Evolutionary conservation across 2,113 vertebrate genomes (phyloP), one percentile per base, ranked within the genome.

Genomic region (Callorhinus ursinus): DNA sequence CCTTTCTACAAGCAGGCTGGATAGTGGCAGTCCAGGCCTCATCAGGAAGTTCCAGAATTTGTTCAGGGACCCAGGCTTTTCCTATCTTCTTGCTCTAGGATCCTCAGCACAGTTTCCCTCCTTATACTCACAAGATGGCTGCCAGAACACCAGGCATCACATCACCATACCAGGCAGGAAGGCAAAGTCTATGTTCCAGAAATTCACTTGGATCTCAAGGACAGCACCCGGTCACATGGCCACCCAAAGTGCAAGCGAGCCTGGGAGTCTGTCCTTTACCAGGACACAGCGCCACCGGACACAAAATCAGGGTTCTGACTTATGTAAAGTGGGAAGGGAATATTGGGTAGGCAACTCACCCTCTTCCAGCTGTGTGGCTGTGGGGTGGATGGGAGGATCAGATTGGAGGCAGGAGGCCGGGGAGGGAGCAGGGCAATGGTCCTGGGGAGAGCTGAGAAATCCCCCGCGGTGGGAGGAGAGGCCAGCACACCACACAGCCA

Each of bases 201-300:
- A 31, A 39, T 53, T 6, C 16, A 10, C 76, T 31, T 24, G 22
- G 22, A 22, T 15, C n/a, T 67, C 59, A 67, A 14, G 76, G 74
- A 46, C 33, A 67, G 59, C 46, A 21, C 46, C 53, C 24, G n/a
- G 59, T 39, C 24, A 28, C 22, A 8, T 2, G 87, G 33, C 33
- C 59, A 36, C 59, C 22, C 10, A 21, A 63, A 65, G 4, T 28
- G 59, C 42, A 65, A 36, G 72, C 1, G 24, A 21, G 24, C 59
- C 22, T 31, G 31, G 63, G 24, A 10, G 26, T 39, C 24, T 39
- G 46, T 51, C 9, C 28, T 53, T 67, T 67, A 80, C 31, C 12
- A 0, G 15, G 18, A 16, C 46, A 6, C 5, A 15, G 5, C 53
- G 16, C 7, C 0, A 46, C 14, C 59, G 11, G 5, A 26, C 4